Base-by-base conservation (phyloP, 2,797 vertebrate species). In the Coendou prehensilis region DNA sequence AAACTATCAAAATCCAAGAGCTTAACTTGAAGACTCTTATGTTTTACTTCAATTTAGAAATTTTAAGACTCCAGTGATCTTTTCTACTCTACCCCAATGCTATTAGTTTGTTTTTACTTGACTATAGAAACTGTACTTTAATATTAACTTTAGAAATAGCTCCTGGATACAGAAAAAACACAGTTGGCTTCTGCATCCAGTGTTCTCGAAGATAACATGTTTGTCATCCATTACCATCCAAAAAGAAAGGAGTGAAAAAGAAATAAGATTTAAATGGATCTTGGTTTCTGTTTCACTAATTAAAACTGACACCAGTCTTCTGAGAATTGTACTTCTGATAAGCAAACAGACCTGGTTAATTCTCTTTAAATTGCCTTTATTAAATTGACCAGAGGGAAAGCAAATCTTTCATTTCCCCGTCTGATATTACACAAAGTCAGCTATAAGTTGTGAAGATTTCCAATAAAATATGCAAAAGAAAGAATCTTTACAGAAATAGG, bases 201-300 rank as follows among this genome's bases (percentile, higher is more conserved):
- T 95, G 63, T 88, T 86, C 41, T 91, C 97, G 41, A 86, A 86
- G 79, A 88, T 93, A 97, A 76, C 13, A 33, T 88, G 9, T 97
- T 97, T 86, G n/a, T 93, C 56, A 2, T 97, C 57, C 50, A 84
- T 92, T 91, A 75, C 94, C 97, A 97, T 97, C 97, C 97, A 94
- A 82, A 96, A 94, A 96, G 95, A 94, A 95, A 95, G 50, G 13
- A 82, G 23, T 9, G 52, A 81, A 97, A 93, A 98, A 95, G 98
- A 98, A n/a, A 13, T n/a, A 67, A 98, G 98, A 98, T 99, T 99
- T 97, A 96, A 97, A 98, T 92, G 73, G 87, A 96, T 95, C 91
- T 98, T 98, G 98, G 98, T 98, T 99, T 99, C 98, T 98, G 94
- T 98, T 98, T 98, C 94, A 97, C 98, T 99, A 99, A 99, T 99